Conservation (phyloP, 2,888 invertebrate species). For the Neoascia interrupta region DNA sequence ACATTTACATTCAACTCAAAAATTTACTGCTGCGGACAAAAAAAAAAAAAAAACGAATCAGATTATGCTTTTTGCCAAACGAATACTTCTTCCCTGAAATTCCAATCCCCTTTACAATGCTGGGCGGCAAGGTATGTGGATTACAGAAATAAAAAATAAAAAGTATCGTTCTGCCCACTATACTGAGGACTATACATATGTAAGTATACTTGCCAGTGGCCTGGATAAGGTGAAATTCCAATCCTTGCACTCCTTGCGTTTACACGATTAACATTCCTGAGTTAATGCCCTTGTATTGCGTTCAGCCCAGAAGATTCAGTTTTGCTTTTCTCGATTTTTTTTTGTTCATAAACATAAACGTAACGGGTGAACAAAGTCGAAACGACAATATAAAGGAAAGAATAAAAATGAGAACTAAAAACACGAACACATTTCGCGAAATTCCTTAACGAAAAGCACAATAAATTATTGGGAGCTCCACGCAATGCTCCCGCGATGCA, state of each 20-base stretch:
- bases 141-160: too few relatives aligned
- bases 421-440: slow-evolving; percentile 54
- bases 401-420: slow-evolving; percentile 25
- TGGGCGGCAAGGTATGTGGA: too few relatives aligned
- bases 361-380: slow-evolving; percentile 24
- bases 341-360: slow-evolving; percentile 42
- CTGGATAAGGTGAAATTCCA: slow-evolving; percentile 64
- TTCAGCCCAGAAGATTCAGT: slow-evolving; percentile 1
- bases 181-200: too few relatives aligned
- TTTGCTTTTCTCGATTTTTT: background rate
- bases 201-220: too few relatives aligned
- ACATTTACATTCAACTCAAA: too few relatives aligned
- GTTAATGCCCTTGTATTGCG: slow-evolving; percentile 39
- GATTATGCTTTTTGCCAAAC: too few relatives aligned
- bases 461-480: slow-evolving; percentile 44
- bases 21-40: too few relatives aligned
- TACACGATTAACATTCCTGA: slow-evolving; percentile 66
- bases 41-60: too few relatives aligned
- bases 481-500: too few relatives aligned
- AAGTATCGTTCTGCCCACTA: too few relatives aligned
- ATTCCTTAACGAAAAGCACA: slow-evolving; percentile 24
- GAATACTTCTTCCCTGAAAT: too few relatives aligned
- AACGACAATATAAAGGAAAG: background rate
- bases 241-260: slow-evolving; percentile 65
- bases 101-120: too few relatives aligned